Percentiles rank a stretch among this genome's conserved stretches.
phyloP scores from a whole-genome alignment of 2,113 vertebrate species.

The Ochotona princeps region DNA sequence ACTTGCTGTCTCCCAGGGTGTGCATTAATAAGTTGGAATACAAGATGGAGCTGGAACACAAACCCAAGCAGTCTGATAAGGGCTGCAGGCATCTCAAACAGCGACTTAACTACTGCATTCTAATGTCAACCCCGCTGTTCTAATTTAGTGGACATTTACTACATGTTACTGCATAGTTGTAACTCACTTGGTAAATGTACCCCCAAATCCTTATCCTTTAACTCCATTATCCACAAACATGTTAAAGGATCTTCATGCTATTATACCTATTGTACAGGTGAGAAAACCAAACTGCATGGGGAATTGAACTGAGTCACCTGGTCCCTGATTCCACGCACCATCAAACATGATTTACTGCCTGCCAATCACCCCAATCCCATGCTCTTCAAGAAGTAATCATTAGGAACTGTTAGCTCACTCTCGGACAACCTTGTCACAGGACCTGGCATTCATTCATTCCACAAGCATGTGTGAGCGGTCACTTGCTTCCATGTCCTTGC shows the following conservation, averaged over 20 bases:
- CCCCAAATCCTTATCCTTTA: too few relatives aligned
- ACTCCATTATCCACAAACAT: too few relatives aligned
- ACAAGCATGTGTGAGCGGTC: background rate
- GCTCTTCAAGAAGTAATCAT: background rate
- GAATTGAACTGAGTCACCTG: background rate
- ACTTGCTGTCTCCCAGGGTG: too few relatives aligned
- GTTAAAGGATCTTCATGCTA: too few relatives aligned
- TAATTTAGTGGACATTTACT: background rate
- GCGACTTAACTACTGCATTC: too few relatives aligned
- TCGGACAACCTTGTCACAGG: background rate
- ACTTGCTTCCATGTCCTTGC: background rate
- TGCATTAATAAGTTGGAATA: too few relatives aligned
- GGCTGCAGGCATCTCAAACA: too few relatives aligned
- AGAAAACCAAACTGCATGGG: background rate
- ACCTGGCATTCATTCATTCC: background rate
- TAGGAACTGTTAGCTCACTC: background rate
- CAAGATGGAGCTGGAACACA: too few relatives aligned
- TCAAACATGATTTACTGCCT: background rate
- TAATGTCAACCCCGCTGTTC: background rate
- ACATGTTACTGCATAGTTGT: background rate
- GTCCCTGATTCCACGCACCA: background rate
- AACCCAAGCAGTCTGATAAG: too few relatives aligned
- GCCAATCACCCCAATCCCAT: background rate
- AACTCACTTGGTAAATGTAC: background rate
- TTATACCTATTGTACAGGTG: background rate